These are phyloP conservation scores for Fistularia tabacaria DNA, from an alignment of 2,797 vertebrate genomes.

Conservation along the genomic window DNA sequence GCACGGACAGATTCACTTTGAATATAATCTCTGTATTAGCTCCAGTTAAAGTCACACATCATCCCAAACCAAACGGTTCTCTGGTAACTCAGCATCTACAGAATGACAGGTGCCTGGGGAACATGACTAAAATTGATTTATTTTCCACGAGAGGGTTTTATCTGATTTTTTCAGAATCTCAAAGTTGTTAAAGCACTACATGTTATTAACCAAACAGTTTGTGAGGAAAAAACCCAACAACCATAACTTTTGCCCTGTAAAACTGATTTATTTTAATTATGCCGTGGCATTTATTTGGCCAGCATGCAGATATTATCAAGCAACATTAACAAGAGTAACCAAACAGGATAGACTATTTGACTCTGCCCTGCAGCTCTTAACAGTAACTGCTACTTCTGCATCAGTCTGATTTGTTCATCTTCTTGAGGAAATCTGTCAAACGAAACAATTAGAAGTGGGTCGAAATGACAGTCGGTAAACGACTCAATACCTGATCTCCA, in stretches of 20 bases:
- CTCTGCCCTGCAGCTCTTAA: constrained; percentile 6
- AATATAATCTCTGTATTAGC: too few species aligned
- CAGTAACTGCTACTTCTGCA: background rate
- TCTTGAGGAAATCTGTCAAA: background rate
- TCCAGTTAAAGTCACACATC: too few species aligned
- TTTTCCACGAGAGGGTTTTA: too few species aligned
- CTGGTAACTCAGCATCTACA: too few species aligned
- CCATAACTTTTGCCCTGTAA: too few species aligned
- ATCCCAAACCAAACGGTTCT: too few species aligned
- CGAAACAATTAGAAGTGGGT: background rate
- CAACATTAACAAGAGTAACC: background rate
- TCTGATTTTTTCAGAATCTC: background rate
- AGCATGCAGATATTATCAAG: too few species aligned
- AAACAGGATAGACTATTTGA: constrained; percentile 9
- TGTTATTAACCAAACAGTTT: background rate
- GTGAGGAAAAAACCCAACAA: too few species aligned
- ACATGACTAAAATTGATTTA: too few species aligned
- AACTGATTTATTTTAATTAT: too few species aligned
- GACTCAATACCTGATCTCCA: constrained; percentile 87
- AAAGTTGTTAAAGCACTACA: background rate
- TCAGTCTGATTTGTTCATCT: constrained; percentile 7
- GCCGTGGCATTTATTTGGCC: too few species aligned
- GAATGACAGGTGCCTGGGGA: too few species aligned
- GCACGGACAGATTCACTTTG: constrained; percentile 14
- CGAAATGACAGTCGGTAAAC: background rate